phyloP scores from a whole-genome alignment of 2,113 vertebrate species.

The Sprattus sprattus region DNA sequence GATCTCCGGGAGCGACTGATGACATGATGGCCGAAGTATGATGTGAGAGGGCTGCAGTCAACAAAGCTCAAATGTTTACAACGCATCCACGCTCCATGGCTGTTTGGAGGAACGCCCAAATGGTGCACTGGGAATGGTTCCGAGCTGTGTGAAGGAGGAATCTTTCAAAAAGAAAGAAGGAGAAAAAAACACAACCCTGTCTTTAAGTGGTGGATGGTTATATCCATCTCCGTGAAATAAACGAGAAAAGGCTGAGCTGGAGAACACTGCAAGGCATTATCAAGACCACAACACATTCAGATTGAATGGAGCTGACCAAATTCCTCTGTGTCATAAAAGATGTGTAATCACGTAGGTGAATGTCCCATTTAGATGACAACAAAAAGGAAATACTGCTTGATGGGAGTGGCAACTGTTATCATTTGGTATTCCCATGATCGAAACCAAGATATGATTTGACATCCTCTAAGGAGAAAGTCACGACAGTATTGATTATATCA shows the following conservation, averaged over 20 bases:
- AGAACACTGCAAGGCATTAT: not conserved
- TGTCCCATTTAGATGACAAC: not conserved
- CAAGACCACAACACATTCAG: not conserved
- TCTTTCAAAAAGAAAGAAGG: not conserved
- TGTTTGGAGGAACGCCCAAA: constrained; percentile 1
- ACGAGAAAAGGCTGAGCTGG: not conserved
- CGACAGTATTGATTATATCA: not conserved
- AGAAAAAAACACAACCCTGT: not conserved
- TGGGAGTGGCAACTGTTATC: not conserved
- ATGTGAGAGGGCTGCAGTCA: not conserved
- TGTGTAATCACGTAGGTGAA: not conserved
- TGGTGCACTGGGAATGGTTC: not conserved
- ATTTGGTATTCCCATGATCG: not conserved
- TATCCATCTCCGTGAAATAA: not conserved
- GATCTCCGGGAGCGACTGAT: not conserved
- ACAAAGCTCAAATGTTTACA: constrained; percentile 3
- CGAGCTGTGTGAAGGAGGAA: not conserved
- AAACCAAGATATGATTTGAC: not conserved
- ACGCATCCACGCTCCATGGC: not conserved
- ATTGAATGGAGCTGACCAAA: not conserved
- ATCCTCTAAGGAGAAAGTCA: not conserved
- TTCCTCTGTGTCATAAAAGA: not conserved
- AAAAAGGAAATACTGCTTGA: not conserved
- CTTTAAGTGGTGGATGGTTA: not conserved
- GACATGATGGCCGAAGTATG: not conserved